Evolutionary conservation across 2,888 invertebrate species (phyloP).

Genomic region (Diaphora mendica): DNA sequence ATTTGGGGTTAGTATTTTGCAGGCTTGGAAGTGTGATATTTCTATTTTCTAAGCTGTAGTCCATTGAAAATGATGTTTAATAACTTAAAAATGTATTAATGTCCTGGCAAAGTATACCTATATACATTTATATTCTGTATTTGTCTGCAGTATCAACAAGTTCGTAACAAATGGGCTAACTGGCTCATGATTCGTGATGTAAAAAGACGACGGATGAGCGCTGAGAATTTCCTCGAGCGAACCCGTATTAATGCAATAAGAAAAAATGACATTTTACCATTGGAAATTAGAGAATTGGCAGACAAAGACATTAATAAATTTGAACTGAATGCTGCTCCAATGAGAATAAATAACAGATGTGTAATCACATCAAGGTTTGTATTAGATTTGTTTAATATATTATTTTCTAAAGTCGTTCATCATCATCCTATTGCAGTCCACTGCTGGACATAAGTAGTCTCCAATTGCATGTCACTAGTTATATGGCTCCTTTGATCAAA

Average conservation of each 20-base stretch:
- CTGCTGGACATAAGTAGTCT: not conserved
- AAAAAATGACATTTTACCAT: conserved; percentile 94
- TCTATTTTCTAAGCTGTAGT: no score
- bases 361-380: conserved; percentile 92
- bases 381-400: not conserved
- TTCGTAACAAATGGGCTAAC: conserved; percentile 92
- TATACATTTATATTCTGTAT: not conserved
- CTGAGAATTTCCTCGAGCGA: conserved; percentile 91
- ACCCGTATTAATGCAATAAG: conserved; percentile 93
- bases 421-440: no score
- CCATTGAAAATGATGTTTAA: not conserved
- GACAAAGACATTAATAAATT: conserved; percentile 91
- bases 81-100: not conserved
- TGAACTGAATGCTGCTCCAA: conserved; percentile 90
- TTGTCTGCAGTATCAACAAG: conserved; percentile 88
- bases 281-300: conserved; percentile 92
- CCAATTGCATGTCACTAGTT: no score
- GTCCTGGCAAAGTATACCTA: not conserved
- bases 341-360: conserved; percentile 92
- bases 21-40: not conserved
- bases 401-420: not conserved
- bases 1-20: conserved; percentile 63
- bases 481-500: not conserved
- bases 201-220: conserved; percentile 91
- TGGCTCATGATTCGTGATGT: conserved; percentile 95